Conservation (phyloP, 2,797 vertebrate species). For the Gobionotothen gibberifrons region DNA sequence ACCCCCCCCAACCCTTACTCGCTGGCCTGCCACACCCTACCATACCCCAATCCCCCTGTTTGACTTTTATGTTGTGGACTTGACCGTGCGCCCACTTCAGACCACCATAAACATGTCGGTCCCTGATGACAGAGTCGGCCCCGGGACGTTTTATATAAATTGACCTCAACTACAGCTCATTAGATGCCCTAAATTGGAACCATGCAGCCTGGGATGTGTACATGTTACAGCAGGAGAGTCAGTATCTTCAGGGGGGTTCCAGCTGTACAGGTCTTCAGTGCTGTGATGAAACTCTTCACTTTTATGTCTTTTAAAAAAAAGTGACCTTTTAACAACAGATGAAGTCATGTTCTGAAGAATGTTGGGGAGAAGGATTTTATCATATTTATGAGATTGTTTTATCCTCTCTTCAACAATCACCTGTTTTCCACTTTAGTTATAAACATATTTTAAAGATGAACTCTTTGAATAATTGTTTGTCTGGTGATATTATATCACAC, state of each 20-base stretch:
- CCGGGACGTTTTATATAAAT: constrained; percentile 85
- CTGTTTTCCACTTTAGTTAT: constrained; percentile 5
- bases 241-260: constrained; percentile 58
- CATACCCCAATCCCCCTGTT: constrained; percentile 73
- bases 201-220: constrained; percentile 82
- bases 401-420: constrained; percentile 14
- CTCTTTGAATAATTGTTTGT: constrained; percentile 8
- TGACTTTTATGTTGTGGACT: constrained; percentile 85
- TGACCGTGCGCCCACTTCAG: constrained; percentile 86
- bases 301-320: background rate
- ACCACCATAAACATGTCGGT: constrained; percentile 88
- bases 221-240: constrained; percentile 70
- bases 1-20: constrained; percentile 72
- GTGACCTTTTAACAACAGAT: background rate
- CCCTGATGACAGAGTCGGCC: constrained; percentile 87
- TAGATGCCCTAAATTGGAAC: constrained; percentile 88
- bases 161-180: constrained; percentile 90
- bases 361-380: background rate
- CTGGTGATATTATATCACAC: background rate
- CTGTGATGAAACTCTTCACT: constrained; percentile 14
- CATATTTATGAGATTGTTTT: background rate
- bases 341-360: background rate
- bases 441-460: background rate
- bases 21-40: constrained; percentile 78
- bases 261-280: constrained; percentile 35